phyloP scores from a whole-genome alignment of 2,113 vertebrate genomes.

The Nesospiza acunhae region DNA sequence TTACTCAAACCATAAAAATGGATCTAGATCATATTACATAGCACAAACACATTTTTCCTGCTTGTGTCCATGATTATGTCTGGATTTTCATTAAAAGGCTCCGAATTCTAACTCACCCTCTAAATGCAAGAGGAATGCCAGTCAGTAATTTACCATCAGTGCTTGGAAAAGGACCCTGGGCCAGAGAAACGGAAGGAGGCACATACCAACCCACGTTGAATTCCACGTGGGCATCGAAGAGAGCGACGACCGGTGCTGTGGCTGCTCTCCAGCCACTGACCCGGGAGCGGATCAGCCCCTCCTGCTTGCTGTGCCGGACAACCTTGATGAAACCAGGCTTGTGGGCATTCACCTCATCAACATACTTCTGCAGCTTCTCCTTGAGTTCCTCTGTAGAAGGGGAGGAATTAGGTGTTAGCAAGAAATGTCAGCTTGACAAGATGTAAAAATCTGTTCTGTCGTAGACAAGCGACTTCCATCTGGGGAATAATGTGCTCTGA shows the following conservation, averaged over 20 bases:
- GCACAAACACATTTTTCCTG: not conserved
- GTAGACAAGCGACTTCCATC: not conserved
- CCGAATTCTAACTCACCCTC: not conserved
- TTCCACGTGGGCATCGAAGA: slow-evolving; percentile 97
- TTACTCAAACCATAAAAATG: not conserved
- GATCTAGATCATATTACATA: not conserved
- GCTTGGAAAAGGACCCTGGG: not conserved
- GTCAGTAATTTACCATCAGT: not conserved
- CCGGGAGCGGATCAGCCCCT: slow-evolving; percentile 93
- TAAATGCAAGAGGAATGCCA: not conserved
- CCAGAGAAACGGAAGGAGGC: not conserved
- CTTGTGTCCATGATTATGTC: not conserved
- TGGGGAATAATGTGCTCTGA: not conserved
- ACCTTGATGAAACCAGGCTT: slow-evolving; percentile 92
- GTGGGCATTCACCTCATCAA: slow-evolving; percentile 85
- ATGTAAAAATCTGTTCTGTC: not conserved
- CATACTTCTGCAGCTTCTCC: slow-evolving; percentile 88
- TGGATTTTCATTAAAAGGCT: not conserved
- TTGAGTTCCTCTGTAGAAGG: slow-evolving; percentile 87
- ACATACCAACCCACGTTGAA: slow-evolving; percentile 94
- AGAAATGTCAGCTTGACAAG: not conserved
- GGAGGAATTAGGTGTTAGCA: not conserved
- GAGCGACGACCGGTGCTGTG: slow-evolving; percentile 90
- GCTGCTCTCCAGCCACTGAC: slow-evolving; percentile 95
- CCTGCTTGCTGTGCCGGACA: slow-evolving; percentile 90